These are phyloP conservation scores for Sweltsa coloradensis DNA, from an alignment of 1,140 invertebrate species.

Conservation along the genomic window DNA sequence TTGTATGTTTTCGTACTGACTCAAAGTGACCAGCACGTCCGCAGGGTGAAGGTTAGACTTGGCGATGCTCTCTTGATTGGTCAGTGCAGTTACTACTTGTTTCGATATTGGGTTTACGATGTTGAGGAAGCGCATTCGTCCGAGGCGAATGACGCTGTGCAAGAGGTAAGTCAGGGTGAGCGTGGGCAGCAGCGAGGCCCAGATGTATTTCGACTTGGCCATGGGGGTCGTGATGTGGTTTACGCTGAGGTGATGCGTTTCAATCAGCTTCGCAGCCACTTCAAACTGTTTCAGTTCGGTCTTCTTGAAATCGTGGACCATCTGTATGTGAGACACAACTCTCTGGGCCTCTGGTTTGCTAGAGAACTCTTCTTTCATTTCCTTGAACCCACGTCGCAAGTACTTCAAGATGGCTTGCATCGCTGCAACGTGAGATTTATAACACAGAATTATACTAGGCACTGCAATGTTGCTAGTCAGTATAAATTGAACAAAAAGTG, in stretches of 20 bases:
- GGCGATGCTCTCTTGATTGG: constrained; percentile 30
- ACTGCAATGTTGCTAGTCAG: too few relatives aligned
- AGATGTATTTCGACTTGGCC: constrained; percentile 47
- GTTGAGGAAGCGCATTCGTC: constrained; percentile 43
- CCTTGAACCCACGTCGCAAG: constrained; percentile 35
- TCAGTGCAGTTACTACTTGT: constrained; percentile 32
- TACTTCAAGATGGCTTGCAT: constrained; percentile 39
- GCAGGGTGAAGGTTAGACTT: constrained; percentile 42
- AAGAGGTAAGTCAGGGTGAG: constrained; percentile 43
- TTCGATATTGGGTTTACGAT: constrained; percentile 26
- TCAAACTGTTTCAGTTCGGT: constrained; percentile 44
- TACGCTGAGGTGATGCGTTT: constrained; percentile 35
- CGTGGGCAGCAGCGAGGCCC: constrained; percentile 43
- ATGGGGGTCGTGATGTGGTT: constrained; percentile 53
- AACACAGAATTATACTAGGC: too few relatives aligned
- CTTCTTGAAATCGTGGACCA: constrained; percentile 41
- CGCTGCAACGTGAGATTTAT: constrained; percentile 26
- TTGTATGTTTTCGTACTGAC: constrained; percentile 42
- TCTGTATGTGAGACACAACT: constrained; percentile 41
- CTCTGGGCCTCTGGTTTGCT: constrained; percentile 29
- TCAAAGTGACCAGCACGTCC: constrained; percentile 38
- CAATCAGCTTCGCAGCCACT: constrained; percentile 35
- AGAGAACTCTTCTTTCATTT: constrained; percentile 31
- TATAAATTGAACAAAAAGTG: background rate
- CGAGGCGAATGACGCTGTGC: constrained; percentile 47